Evolutionary conservation across 1,140 invertebrate genomes (phyloP), one percentile per base, ranked within the genome.

Genomic region (Delia radicum): DNA sequence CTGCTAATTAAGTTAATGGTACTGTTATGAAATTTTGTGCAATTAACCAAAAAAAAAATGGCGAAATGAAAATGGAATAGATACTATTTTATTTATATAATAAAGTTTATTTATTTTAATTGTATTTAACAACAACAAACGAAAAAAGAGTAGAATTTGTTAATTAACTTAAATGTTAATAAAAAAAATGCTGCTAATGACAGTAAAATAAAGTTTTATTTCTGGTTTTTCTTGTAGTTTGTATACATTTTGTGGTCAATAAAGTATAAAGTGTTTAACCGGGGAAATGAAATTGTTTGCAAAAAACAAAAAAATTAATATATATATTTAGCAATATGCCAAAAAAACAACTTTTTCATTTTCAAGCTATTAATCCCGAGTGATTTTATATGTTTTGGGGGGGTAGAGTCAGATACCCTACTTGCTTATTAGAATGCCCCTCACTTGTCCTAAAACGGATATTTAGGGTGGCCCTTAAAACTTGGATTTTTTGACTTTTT

Each of bases 161-260:
- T 55, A 55, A 55, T 55, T 55, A 55, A 55, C n/a, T 55, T n/a
- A 21, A 55, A 55, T 18, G n/a, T 5, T 18, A 55, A 48, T 7
- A 24, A 21, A 18, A 55, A 55, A 48, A 15, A 21, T 18, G 4
- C 65, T 69, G 65, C 29, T 69, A 69, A 69, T 69, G 65, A 26
- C 65, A 69, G 65, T 69, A 33, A 69, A 69, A 37, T 67, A 67
- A 31, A 67, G 63, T 67, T 33, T 24, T 69, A 6, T 15, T 24
- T 29, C 26, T 29, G 10, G n/a, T n/a, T 67, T 28, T 18, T 28
- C n/a, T 12, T 69, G 65, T 2, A 33, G 29, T 37, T 69, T 29
- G 65, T 69, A 28, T 33, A 24, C n/a, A 21, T 24, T 67, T 69
- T 69, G 65, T 33, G 65, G 65, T 69, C 65, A 33, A 69, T 69